Evolutionary conservation across 1,140 invertebrate species (phyloP), one percentile per base, ranked within the genome.

Genomic region (Drosophila micromelanica): DNA sequence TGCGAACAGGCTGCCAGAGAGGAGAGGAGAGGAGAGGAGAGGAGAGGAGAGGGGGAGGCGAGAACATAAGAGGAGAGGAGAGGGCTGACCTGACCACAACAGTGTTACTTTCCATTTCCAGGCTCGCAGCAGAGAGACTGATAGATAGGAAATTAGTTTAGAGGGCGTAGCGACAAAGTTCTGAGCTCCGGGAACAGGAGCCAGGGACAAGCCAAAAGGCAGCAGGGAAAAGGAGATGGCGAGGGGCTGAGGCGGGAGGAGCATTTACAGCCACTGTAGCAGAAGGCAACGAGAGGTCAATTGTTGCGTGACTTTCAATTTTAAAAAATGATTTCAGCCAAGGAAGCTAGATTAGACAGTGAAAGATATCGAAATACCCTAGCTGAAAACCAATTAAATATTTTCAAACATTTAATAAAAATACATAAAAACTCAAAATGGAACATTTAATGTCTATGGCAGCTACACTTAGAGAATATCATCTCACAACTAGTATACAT

Each of bases 291-390:
- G 55, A 59, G 30, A 56, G 62, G 45, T 82, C 82, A 87, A 89
- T 87, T 89, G 84, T 87, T 89, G 84, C 84, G 79, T 87, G 79
- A 87, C 84, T 89, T 89, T 84, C 79, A 82, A 87, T 87, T 87
- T 81, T 51, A 80, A 78, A 78, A 78, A 51, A 30, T 20, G 43
- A 20, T 13, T 35, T 9, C 32, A 35, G 32, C 2, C 9, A 8
- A 1, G 7, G 8, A 35, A 35, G 32, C 7, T 9, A 6, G 27
- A 5, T 35, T 35, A 20, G 43, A 9, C 4, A 20, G 1, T 1
- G 9, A 45, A 45, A 20, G 46, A 48, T 8, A 5, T 7, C 2
- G 2, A 48, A 30, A 30, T 30, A 23, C 46, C n/a, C 46, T 46
- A 27, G 38, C n/a, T 0, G 4, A 13, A 2, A 40, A 27, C 5